phyloP scores from a whole-genome alignment of 2,113 vertebrate genomes.

The Chaetodon trifascialis region DNA sequence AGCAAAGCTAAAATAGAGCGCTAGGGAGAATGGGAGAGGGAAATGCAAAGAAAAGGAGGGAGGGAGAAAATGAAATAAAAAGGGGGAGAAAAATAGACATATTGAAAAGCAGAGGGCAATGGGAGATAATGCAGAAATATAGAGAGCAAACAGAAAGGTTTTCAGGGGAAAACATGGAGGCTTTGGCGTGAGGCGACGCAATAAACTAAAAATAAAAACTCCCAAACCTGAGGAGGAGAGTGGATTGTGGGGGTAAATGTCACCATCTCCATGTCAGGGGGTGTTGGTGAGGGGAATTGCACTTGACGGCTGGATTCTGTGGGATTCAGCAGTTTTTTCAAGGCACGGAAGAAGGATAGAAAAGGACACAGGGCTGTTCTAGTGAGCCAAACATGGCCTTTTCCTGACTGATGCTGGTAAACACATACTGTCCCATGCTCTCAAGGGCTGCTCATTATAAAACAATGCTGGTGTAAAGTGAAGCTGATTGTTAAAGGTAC shows the following conservation, averaged over 20 bases:
- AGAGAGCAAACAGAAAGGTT: conserved; percentile 84
- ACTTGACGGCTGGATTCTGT: conserved; percentile 76
- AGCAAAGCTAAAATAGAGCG: conserved; percentile 80
- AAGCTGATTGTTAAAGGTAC: neutral
- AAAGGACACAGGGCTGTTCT: conserved; percentile 27
- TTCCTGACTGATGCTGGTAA: conserved; percentile 42
- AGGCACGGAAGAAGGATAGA: conserved; percentile 37
- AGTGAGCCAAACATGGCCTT: conserved; percentile 55
- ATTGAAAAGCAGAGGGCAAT: conserved; percentile 81
- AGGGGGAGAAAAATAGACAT: conserved; percentile 69
- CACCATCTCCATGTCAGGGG: conserved; percentile 74
- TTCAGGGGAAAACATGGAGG: conserved; percentile 79
- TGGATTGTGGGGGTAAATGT: conserved; percentile 68
- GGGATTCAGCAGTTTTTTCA: conserved; percentile 79
- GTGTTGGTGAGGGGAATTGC: conserved; percentile 69
- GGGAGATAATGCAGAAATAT: conserved; percentile 84
- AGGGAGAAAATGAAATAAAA: conserved; percentile 78
- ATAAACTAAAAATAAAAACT: conserved; percentile 84
- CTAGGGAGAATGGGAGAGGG: conserved; percentile 83
- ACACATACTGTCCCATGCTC: conserved; percentile 12
- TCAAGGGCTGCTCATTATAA: conserved; percentile 16
- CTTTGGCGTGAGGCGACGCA: conserved; percentile 78
- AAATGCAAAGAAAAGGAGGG: conserved; percentile 43
- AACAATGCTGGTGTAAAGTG: neutral
- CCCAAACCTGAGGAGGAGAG: conserved; percentile 66